Conservation (phyloP, 1,140 invertebrate species). For the Nephotettix cincticeps region DNA sequence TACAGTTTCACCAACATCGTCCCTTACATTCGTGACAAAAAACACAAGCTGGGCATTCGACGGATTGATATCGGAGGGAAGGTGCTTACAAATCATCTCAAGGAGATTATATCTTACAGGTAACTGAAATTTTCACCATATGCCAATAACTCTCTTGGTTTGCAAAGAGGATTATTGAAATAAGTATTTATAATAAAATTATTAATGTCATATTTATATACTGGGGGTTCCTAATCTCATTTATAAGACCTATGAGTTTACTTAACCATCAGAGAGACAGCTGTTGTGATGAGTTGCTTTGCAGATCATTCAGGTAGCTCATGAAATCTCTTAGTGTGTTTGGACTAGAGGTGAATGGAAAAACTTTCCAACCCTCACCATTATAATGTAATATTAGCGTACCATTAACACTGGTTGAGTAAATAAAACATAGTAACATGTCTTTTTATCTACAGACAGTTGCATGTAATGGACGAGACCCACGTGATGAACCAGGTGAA, state of each 20-base stretch:
- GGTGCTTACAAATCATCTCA: constrained; percentile 95
- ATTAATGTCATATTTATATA: too few species aligned
- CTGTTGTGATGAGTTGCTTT: too few species aligned
- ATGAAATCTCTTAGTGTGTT: too few species aligned
- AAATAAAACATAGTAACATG: background rate
- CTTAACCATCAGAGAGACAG: too few species aligned
- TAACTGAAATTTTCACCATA: constrained; percentile 35
- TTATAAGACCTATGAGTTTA: too few species aligned
- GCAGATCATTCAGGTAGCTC: too few species aligned
- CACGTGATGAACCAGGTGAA: constrained; percentile 99
- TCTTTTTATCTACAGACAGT: constrained; percentile 59
- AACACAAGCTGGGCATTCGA: constrained; percentile 71
- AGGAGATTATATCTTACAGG: constrained; percentile 94
- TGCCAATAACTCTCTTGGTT: too few species aligned
- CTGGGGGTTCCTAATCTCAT: too few species aligned
- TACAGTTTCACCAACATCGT: constrained; percentile 96
- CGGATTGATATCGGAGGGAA: constrained; percentile 97
- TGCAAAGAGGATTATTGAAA: too few species aligned
- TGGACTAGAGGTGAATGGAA: background rate
- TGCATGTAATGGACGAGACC: constrained; percentile 99
- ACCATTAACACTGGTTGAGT: too few species aligned
- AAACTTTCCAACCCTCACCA: background rate
- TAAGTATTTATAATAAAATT: too few species aligned
- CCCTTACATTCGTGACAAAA: constrained; percentile 90
- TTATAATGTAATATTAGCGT: too few species aligned